Percentiles rank a stretch among this genome's conserved stretches.
These are phyloP conservation scores for Drosophila kokeensis DNA, from an alignment of 2,888 invertebrate genomes.

Conservation along the genomic window DNA sequence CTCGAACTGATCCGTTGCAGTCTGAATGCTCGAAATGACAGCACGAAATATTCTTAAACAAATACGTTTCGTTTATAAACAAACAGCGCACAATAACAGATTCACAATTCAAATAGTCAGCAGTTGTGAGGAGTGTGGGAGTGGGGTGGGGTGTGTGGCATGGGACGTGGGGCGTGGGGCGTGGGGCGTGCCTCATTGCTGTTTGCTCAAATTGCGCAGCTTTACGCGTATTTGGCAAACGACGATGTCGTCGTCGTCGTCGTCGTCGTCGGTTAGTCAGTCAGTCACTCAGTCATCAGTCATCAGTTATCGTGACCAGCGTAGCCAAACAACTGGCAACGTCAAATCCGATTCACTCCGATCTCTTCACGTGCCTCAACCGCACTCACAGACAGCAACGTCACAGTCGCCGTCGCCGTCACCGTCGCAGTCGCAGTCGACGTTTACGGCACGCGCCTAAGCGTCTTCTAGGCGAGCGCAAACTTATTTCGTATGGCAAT, in stretches of 20 bases:
- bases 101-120: constrained; percentile 21
- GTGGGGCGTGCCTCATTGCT: constrained; percentile 22
- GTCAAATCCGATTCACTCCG: constrained; percentile 32
- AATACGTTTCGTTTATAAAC: constrained; percentile 39
- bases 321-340: constrained; percentile 37
- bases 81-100: constrained; percentile 28
- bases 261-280: constrained; percentile 3
- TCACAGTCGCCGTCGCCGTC: background rate
- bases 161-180: background rate
- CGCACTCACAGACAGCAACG: background rate
- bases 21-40: constrained; percentile 17
- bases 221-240: constrained; percentile 53
- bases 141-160: background rate
- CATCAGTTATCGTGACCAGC: constrained; percentile 45
- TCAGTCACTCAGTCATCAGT: constrained; percentile 10
- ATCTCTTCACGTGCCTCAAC: constrained; percentile 24
- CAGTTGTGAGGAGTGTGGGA: background rate
- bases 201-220: constrained; percentile 53
- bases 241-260: constrained; percentile 16
- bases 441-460: constrained; percentile 53
- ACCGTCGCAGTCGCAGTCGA: background rate
- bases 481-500: constrained; percentile 41
- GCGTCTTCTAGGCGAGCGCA: constrained; percentile 9
- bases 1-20: constrained; percentile 29
- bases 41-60: constrained; percentile 27